Evolutionary conservation across 2,797 vertebrate species (phyloP).

Genomic region (Bovichtus variegatus): DNA sequence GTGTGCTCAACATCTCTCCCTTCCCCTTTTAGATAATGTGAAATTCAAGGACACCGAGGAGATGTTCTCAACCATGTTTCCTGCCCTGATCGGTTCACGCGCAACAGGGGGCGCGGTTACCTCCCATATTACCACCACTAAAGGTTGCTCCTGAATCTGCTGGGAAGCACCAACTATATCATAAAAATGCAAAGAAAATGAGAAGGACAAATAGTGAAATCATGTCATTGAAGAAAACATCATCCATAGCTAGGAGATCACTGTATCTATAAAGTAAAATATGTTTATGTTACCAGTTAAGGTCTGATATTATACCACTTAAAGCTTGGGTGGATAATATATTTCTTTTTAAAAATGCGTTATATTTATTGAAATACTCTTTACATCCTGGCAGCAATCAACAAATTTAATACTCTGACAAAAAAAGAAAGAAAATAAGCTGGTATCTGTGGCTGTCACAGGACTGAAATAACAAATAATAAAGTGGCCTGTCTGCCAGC

Average conservation of each 20-base stretch:
- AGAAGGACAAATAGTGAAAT: neutral
- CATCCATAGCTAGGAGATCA: too few species aligned
- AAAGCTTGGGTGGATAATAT: too few species aligned
- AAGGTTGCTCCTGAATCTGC: neutral
- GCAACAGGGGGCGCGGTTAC: conserved; percentile 70
- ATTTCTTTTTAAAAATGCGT: too few species aligned
- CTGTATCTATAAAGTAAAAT: neutral
- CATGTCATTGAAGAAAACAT: neutral
- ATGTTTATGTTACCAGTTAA: neutral
- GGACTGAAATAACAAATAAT: too few species aligned
- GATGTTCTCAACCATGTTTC: conserved; percentile 32
- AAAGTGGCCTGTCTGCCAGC: too few species aligned
- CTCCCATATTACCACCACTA: conserved; percentile 27
- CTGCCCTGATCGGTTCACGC: conserved; percentile 24
- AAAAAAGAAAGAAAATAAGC: too few species aligned
- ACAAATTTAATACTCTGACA: too few species aligned
- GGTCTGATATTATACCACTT: too few species aligned
- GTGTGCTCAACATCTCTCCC: neutral
- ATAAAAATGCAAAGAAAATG: neutral
- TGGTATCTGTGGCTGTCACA: too few species aligned
- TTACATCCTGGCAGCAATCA: too few species aligned
- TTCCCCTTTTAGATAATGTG: neutral
- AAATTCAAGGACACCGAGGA: conserved; percentile 62
- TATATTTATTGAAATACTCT: too few species aligned
- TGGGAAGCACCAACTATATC: neutral